Conservation (phyloP, 2,113 vertebrate species). For the Aspiorhynchus laticeps region DNA sequence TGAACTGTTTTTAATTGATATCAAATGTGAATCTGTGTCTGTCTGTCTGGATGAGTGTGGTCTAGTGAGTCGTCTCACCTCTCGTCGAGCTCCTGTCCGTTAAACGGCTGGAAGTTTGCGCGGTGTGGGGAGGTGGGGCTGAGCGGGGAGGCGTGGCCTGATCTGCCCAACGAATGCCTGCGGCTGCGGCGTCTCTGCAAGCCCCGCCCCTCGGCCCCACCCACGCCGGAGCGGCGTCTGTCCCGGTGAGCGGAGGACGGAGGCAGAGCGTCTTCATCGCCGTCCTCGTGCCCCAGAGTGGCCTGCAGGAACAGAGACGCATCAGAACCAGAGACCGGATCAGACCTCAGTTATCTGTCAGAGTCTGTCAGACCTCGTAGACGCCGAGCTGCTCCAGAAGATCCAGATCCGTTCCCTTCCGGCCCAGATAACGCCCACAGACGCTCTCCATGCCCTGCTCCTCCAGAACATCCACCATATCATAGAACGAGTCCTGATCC, state of each 20-base stretch:
- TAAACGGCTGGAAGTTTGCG: constrained; percentile 69
- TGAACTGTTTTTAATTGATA: neutral
- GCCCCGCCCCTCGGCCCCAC: constrained; percentile 67
- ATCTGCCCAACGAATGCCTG: constrained; percentile 82
- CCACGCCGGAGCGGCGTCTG: constrained; percentile 80
- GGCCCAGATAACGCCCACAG: constrained; percentile 84
- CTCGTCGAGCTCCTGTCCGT: constrained; percentile 77
- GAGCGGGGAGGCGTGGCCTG: constrained; percentile 79
- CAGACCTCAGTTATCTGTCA: too few species aligned
- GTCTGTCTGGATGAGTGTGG: too few species aligned
- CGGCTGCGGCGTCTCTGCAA: constrained; percentile 90
- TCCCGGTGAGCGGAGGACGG: constrained; percentile 78
- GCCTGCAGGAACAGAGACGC: constrained; percentile 65
- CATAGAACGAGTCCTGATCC: constrained; percentile 95
- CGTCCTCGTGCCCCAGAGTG: constrained; percentile 85
- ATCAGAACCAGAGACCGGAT: neutral
- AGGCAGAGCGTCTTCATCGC: constrained; percentile 78
- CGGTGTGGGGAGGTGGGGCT: constrained; percentile 68
- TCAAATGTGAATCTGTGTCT: neutral
- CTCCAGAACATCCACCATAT: constrained; percentile 91
- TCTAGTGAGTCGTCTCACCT: constrained; percentile 75
- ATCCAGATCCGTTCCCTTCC: constrained; percentile 90
- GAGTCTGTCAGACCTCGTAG: constrained; percentile 83
- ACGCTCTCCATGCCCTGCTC: constrained; percentile 89
- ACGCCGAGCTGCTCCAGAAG: constrained; percentile 92